Percentiles rank a stretch among this genome's conserved stretches.
These are phyloP conservation scores for Anodontia alba DNA, from an alignment of 2,888 invertebrate genomes.

Conservation along the genomic window DNA sequence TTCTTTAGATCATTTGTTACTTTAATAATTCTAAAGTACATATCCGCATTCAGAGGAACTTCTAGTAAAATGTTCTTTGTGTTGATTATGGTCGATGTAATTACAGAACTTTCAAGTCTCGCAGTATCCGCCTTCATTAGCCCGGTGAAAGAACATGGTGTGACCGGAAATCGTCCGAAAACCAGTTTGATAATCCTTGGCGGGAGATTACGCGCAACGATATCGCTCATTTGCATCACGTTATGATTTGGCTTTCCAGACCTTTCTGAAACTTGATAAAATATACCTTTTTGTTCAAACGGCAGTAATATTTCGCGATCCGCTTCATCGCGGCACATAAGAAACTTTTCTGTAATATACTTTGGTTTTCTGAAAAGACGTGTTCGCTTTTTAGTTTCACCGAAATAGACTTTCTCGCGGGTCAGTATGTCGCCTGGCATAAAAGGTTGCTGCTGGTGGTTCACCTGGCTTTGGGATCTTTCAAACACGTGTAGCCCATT, in stretches of 20 bases:
- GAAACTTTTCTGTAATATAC: conserved; percentile 68
- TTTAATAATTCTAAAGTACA: conserved; percentile 70
- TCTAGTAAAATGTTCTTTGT: conserved; percentile 76
- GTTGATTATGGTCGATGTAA: conserved; percentile 75
- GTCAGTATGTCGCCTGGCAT: conserved; percentile 73
- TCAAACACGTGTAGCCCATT: conserved; percentile 62
- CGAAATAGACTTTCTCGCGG: conserved; percentile 71
- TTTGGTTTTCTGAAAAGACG: conserved; percentile 65
- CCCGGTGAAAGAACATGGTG: conserved; percentile 78
- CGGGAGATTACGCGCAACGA: conserved; percentile 65
- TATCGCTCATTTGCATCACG: conserved; percentile 73
- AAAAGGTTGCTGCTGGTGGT: conserved; percentile 61
- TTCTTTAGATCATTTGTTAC: conserved; percentile 59
- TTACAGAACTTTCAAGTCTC: conserved; percentile 71
- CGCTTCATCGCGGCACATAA: conserved; percentile 72
- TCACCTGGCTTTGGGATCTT: conserved; percentile 49
- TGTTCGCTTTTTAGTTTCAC: conserved; percentile 66
- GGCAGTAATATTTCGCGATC: conserved; percentile 74
- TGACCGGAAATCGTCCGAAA: conserved; percentile 74
- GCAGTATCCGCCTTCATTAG: conserved; percentile 71
- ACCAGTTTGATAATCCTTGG: conserved; percentile 76
- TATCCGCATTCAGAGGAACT: conserved; percentile 69
- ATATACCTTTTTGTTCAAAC: conserved; percentile 69
- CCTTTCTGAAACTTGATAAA: conserved; percentile 69
- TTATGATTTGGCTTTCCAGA: conserved; percentile 59